A percentile compares a stretch with the other conserved stretches of the same genome.
These are phyloP conservation scores for Molorchus minor DNA, from an alignment of 2,888 invertebrate genomes.

Conservation along the genomic window DNA sequence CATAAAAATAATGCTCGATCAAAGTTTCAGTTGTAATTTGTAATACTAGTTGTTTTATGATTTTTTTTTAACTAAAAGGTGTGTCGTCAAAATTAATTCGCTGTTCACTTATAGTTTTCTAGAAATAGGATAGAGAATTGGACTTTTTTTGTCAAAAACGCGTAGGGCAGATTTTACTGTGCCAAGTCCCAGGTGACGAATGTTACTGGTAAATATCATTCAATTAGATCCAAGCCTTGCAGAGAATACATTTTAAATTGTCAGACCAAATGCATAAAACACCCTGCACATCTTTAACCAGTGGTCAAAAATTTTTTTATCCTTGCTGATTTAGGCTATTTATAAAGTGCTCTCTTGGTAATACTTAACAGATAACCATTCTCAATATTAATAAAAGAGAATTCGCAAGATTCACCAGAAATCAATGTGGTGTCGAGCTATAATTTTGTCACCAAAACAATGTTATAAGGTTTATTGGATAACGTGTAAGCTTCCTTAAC, in stretches of 20 bases:
- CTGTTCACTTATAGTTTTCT: not conserved
- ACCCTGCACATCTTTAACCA: not conserved
- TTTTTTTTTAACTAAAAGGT: not conserved
- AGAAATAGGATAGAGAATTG: not conserved
- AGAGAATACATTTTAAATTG: no score
- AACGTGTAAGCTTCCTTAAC: no score
- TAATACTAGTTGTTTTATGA: not conserved
- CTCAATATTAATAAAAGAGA: no score
- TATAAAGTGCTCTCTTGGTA: not conserved
- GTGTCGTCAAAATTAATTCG: not conserved
- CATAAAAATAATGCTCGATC: not conserved
- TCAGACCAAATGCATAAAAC: not conserved
- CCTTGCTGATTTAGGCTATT: not conserved
- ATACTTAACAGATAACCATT: no score
- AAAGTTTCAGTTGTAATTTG: not conserved
- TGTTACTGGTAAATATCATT: not conserved
- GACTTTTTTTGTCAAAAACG: not conserved
- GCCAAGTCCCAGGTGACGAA: not conserved
- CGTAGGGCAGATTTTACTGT: not conserved
- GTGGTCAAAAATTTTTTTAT: not conserved
- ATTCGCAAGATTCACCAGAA: no score
- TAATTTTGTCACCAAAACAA: no score
- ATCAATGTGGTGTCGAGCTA: no score
- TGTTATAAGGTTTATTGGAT: no score
- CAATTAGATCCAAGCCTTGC: no score